phyloP scores from a whole-genome alignment of 1,140 invertebrate genomes.

The Drosophila bipectinata region DNA sequence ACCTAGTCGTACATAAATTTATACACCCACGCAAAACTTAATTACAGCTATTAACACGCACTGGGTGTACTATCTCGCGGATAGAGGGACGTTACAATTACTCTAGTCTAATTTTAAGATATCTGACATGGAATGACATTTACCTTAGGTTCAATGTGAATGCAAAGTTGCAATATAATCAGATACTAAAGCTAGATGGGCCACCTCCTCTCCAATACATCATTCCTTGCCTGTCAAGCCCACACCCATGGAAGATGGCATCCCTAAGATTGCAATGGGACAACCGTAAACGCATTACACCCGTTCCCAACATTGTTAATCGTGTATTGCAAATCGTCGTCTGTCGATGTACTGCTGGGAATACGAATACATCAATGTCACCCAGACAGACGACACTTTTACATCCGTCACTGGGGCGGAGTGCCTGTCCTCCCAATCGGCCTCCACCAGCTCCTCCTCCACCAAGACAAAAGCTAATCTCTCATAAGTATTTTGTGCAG shows the following conservation, averaged over 20 bases:
- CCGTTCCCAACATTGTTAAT: constrained; percentile 55
- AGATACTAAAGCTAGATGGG: not conserved
- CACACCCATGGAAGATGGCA: constrained; percentile 14
- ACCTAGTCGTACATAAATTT: constrained; percentile 8
- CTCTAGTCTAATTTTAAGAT: no score
- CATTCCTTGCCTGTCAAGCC: constrained; percentile 34
- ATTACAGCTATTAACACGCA: constrained; percentile 32
- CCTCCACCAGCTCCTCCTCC: not conserved
- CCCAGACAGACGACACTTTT: constrained; percentile 66
- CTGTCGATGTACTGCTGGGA: constrained; percentile 54
- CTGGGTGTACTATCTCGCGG: not conserved
- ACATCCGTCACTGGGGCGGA: constrained; percentile 58
- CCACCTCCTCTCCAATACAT: not conserved
- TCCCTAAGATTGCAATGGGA: constrained; percentile 17
- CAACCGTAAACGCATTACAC: constrained; percentile 12
- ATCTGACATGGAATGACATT: not conserved
- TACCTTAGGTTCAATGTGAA: not conserved
- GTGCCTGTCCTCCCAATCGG: constrained; percentile 9
- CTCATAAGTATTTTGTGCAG: constrained; percentile 38
- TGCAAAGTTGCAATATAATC: not conserved
- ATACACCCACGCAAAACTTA: constrained; percentile 27
- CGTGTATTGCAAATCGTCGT: constrained; percentile 52
- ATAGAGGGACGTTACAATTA: not conserved
- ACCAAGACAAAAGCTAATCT: constrained; percentile 31
- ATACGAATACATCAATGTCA: constrained; percentile 73